Base-by-base conservation (phyloP, 2,113 vertebrate genomes). In the Pyrgilauda ruficollis region DNA sequence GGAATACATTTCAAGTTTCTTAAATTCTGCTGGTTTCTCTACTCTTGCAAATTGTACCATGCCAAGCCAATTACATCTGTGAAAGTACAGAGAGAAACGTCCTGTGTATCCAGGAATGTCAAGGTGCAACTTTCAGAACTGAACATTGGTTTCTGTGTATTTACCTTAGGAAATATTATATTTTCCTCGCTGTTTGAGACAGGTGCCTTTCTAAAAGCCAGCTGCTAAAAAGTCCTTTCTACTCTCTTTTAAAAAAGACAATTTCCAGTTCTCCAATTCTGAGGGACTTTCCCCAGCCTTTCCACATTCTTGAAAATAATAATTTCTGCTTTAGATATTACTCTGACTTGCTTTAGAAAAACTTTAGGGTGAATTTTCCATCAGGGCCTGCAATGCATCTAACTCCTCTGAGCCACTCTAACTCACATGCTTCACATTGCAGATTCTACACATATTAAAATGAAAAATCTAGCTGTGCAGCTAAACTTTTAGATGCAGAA, bases 351-450 rank as follows among this genome's bases (percentile, higher is more conserved):
- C 27, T 95, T 73, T 81, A 89, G 46, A 73, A 67, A 26, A 77
- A 53, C 15, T 66, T 74, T 62, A 66, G 66, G 59, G 59, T 86
- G 80, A 84, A 58, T 95, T 90, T 95, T 95, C 37, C 87, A 70
- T 92, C 49, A 66, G 18, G 20, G 8, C 7, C n/a, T 68, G n/a
- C 50, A 90, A 35, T 67, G 43, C 22, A 53, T 49, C 63, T 44
- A 76, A 52, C 26, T 86, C 28, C 46, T 88, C 63, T 80, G 27
- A 89, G 41, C n/a, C 4, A 21, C 22, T 68, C 78, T 22, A 69
- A 66, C 15, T 88, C n/a, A 44, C 1, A 0, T 3, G 0, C 43
- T 73, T 68, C 14, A 49, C 6, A 30, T 13, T 66, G 61, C 17
- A 69, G 8, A 19, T n/a, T 62, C 31, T 66, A 44, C 24, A 41